Conservation (phyloP, 2,113 vertebrate species). For the Cryptomyrus ogoouensis region DNA sequence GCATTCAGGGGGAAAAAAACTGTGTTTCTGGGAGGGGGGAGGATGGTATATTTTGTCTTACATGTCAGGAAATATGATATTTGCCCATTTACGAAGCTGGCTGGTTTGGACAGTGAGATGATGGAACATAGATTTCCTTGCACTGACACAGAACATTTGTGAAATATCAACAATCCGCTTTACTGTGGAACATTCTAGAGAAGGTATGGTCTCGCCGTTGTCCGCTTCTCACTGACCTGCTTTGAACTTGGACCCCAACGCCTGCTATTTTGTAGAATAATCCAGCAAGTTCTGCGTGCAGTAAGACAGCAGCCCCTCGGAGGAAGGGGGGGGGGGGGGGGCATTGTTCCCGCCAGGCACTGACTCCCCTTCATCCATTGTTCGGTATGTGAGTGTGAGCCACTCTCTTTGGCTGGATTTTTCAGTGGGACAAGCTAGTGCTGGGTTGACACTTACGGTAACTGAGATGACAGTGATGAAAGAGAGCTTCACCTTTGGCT, state of each 20-base stretch:
- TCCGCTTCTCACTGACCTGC: not conserved
- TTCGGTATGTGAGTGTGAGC: not conserved
- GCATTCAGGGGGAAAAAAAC: not conserved
- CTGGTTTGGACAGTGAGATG: not conserved
- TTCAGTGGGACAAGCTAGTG: not conserved
- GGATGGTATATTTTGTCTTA: not conserved
- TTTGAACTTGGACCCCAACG: not conserved
- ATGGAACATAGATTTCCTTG: not conserved
- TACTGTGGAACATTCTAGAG: not conserved
- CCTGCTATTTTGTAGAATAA: not conserved
- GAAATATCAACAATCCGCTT: not conserved
- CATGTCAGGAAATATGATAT: not conserved
- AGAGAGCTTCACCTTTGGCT: not conserved
- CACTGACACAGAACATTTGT: not conserved
- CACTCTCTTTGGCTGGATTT: not conserved
- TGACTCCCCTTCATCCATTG: not conserved
- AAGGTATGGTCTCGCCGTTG: not conserved
- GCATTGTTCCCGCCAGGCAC: conserved; percentile 8
- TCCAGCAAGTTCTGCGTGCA: not conserved
- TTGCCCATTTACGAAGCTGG: not conserved
- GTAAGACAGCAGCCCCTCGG: not conserved
- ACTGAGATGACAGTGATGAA: not conserved
- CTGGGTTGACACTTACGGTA: not conserved
- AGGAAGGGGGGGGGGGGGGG: not conserved
- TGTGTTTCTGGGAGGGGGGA: not conserved